Evolutionary conservation across 2,888 invertebrate genomes (phyloP), one percentile per base, ranked within the genome.

Genomic region (Drosophila subquinaria): DNA sequence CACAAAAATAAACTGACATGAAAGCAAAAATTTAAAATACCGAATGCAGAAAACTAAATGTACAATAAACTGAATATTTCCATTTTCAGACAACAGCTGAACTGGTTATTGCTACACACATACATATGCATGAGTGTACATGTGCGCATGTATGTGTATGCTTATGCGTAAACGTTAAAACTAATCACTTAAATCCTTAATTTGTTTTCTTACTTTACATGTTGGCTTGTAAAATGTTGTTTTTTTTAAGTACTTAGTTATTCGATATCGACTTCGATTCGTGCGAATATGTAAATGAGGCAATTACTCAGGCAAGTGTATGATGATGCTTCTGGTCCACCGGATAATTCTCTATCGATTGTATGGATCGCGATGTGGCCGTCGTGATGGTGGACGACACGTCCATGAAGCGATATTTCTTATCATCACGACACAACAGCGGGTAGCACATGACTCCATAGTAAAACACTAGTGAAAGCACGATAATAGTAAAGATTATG

Each of bases 391-490:
- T 93, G 5, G 93, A 93, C 0, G 92, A 92, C 2, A 90, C 92
- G 71, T 92, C 92, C 93, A 93, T 92, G 55, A 92, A 92, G 38
- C 90, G 90, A 71, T 93, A 93, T 61, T 92, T 93, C 47, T 91
- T 91, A 56, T 93, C 93, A 30, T 91, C 87, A 51, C 90, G 88
- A 62, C 95, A 95, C 51, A 95, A 88, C 52, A 95, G 93, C 33
- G 95, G 95, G 90, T 95, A 95, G 81, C 95, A 95, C 79, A 95
- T 94, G 35, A 95, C 94, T 71, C 94, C 94, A 82, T 95, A 96
- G 84, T 96, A 95, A 43, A 94, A 93, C 0, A 94, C 94, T 36
- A 92, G 76, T 17, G 90, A 90, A 17, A 87, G 51, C 15, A 92
- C 75, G 57, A 92, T 92, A 8, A 91, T 88, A 4, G 81, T 82